phyloP scores from a whole-genome alignment of 92 coral and sea anemone genomes.

The Anthopleura xanthogrammica region DNA sequence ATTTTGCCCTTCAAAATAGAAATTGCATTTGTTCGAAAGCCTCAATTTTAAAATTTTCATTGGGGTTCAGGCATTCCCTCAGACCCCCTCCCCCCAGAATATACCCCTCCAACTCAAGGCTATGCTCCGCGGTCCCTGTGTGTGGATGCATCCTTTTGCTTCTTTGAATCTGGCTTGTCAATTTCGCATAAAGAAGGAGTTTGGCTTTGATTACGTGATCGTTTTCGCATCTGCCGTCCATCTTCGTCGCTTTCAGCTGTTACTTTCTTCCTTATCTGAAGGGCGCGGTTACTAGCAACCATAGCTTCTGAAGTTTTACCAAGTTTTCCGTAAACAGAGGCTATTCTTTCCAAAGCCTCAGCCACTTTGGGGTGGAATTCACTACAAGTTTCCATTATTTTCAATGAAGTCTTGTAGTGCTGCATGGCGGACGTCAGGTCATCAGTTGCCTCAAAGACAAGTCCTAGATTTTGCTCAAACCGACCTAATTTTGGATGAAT shows the following conservation, averaged over 20 bases:
- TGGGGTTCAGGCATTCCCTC: too few species aligned
- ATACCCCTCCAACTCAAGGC: too few species aligned
- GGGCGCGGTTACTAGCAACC: slow-evolving; percentile 2
- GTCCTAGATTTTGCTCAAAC: slow-evolving; percentile 8
- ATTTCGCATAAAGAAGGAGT: neutral
- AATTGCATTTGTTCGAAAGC: too few species aligned
- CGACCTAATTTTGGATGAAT: slow-evolving; percentile 7
- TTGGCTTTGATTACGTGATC: neutral
- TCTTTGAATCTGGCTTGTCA: neutral
- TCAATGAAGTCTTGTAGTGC: neutral
- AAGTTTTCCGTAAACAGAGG: neutral
- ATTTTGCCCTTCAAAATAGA: too few species aligned
- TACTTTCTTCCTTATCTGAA: neutral
- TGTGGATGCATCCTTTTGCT: too few species aligned
- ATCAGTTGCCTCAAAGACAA: slow-evolving; percentile 5
- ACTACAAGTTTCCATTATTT: neutral
- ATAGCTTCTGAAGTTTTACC: neutral
- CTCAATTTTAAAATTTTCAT: too few species aligned
- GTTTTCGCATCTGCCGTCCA: neutral
- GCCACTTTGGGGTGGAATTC: slow-evolving; percentile 12
- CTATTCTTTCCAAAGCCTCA: slow-evolving; percentile 10
- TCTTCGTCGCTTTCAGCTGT: neutral
- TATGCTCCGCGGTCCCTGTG: too few species aligned
- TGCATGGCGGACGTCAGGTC: neutral
- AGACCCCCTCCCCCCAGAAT: too few species aligned